Evolutionary conservation across 2,888 invertebrate species (phyloP).

Genomic region (Orthosia gothica): DNA sequence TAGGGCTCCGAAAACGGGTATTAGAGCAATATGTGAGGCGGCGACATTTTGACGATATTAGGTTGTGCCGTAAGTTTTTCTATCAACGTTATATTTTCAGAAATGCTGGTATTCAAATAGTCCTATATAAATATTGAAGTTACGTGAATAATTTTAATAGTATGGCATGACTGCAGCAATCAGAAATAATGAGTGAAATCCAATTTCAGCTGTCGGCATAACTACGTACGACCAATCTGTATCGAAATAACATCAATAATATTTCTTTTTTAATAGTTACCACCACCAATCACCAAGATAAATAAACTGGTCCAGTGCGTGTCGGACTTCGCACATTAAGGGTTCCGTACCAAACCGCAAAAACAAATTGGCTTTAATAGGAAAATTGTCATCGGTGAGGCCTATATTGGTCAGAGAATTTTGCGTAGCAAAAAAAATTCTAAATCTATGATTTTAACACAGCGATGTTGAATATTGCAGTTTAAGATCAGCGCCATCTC

Average conservation of each 20-base stretch:
- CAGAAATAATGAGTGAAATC: conserved; percentile 11
- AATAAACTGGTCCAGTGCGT: too few relatives aligned
- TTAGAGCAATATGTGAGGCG: conserved; percentile 55
- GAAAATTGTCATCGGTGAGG: too few relatives aligned
- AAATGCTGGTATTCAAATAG: not conserved
- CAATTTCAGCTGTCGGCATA: not conserved
- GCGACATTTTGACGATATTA: conserved; percentile 32
- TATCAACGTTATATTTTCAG: conserved; percentile 24
- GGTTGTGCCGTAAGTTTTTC: conserved; percentile 12
- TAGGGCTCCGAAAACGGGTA: conserved; percentile 47
- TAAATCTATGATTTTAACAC: too few relatives aligned
- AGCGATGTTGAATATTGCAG: too few relatives aligned
- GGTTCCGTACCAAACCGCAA: too few relatives aligned
- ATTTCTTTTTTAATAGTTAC: not conserved
- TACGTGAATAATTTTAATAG: not conserved
- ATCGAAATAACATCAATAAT: not conserved
- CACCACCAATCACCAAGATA: too few relatives aligned
- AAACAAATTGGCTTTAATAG: too few relatives aligned
- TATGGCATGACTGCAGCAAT: not conserved
- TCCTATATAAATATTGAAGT: not conserved
- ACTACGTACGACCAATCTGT: not conserved
- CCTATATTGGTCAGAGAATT: too few relatives aligned
- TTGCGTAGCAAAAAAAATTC: too few relatives aligned
- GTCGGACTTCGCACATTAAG: too few relatives aligned
- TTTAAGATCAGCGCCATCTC: too few relatives aligned